phyloP scores from a whole-genome alignment of 2,797 vertebrate genomes.

The Okamejei kenojei region DNA sequence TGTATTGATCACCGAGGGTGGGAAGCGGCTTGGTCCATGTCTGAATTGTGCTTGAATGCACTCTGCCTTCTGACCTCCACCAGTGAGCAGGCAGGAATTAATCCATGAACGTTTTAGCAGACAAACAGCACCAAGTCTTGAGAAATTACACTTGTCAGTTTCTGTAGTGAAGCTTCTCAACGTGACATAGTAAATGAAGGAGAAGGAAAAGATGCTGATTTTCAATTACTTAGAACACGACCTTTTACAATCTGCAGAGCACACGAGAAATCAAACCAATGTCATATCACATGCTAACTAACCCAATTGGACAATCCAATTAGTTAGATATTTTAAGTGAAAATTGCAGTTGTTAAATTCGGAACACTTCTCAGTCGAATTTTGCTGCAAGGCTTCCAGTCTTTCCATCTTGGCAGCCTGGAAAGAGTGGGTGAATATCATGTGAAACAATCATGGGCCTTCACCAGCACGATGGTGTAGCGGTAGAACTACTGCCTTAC shows the following conservation, averaged over 20 bases:
- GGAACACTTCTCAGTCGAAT: neutral
- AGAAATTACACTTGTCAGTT: neutral
- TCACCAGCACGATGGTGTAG: too few relatives aligned
- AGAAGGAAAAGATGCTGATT: neutral
- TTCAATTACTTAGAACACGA: neutral
- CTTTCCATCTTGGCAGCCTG: neutral
- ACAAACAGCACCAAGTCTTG: neutral
- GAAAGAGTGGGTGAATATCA: neutral
- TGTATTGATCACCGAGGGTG: neutral
- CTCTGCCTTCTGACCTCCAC: neutral
- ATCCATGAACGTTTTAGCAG: neutral
- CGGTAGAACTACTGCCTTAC: too few relatives aligned
- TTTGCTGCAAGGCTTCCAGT: neutral
- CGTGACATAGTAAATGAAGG: neutral
- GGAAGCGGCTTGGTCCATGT: neutral
- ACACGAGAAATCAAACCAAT: neutral
- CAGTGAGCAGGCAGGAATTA: neutral
- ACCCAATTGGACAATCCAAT: neutral
- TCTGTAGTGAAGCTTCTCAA: neutral
- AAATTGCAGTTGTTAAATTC: neutral
- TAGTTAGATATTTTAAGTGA: neutral
- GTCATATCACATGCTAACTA: neutral
- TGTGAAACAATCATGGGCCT: too few relatives aligned
- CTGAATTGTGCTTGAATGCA: too few relatives aligned
- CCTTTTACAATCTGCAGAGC: neutral